phyloP scores from a whole-genome alignment of 2,797 vertebrate species.

The Moxostoma hubbsi region DNA sequence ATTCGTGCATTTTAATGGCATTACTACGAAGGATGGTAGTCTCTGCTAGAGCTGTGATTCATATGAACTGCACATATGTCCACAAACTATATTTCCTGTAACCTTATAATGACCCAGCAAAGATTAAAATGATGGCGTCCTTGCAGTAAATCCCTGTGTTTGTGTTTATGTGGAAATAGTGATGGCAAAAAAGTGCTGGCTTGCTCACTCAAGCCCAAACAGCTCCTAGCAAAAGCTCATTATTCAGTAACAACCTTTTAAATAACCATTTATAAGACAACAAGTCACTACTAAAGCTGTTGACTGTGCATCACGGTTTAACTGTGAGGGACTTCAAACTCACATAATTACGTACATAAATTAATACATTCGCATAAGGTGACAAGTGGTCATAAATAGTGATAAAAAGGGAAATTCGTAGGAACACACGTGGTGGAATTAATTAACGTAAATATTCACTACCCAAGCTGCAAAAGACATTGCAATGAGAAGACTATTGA shows the following conservation, averaged over 20 bases:
- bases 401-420: not conserved
- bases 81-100: not conserved
- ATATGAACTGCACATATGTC: constrained; percentile 22
- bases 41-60: constrained; percentile 10
- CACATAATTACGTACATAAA: constrained; percentile 3
- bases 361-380: not conserved
- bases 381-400: constrained; percentile 17
- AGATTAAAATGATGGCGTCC: constrained; percentile 27
- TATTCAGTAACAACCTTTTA: constrained; percentile 58
- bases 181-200: constrained; percentile 18
- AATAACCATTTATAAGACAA: constrained; percentile 51
- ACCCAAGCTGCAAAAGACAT: constrained; percentile 2
- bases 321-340: constrained; percentile 9
- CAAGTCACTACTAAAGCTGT: constrained; percentile 22
- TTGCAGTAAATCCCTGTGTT: constrained; percentile 5
- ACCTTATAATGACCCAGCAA: constrained; percentile 22
- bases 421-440: not conserved
- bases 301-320: constrained; percentile 27
- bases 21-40: constrained; percentile 16
- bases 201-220: constrained; percentile 45
- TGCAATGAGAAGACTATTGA: not conserved
- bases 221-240: constrained; percentile 53
- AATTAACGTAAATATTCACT: not conserved
- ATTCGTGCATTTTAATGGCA: constrained; percentile 32
- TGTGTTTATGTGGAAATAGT: constrained; percentile 15